Conservation (phyloP, 23 tunicate species). For the Styela clava region DNA sequence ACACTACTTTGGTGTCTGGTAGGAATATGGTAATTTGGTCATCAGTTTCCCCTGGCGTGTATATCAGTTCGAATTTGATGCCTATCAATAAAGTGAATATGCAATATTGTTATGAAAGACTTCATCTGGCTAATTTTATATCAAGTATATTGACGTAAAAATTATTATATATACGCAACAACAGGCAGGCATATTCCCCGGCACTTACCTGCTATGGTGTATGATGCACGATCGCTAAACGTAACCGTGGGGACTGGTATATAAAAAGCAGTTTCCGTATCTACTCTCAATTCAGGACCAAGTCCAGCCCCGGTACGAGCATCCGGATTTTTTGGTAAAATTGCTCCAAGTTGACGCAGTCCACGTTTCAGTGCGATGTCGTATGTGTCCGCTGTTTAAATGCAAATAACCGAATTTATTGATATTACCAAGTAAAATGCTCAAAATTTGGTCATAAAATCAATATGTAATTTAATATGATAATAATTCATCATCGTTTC, state of each 20-base stretch:
- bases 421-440: too few species aligned
- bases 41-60: constrained; percentile 95
- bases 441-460: too few species aligned
- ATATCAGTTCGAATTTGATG: constrained; percentile 47
- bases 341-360: constrained; percentile 60
- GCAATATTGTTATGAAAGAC: neutral
- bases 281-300: constrained; percentile 25
- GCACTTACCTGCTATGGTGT: neutral
- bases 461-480: too few species aligned
- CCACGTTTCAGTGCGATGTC: constrained; percentile 38
- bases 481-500: too few species aligned
- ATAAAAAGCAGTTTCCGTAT: neutral
- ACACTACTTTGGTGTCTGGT: constrained; percentile 56
- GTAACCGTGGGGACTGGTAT: constrained; percentile 6
- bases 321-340: constrained; percentile 24
- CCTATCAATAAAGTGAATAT: constrained; percentile 37
- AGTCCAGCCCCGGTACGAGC: constrained; percentile 50
- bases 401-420: too few species aligned
- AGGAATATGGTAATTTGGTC: constrained; percentile 82
- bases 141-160: too few species aligned
- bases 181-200: too few species aligned
- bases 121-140: neutral
- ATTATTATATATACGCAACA: too few species aligned
- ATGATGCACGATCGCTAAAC: neutral
- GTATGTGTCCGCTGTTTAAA: constrained; percentile 8